Evolutionary conservation across 1,140 invertebrate genomes (phyloP).

Genomic region (Ditylenchus dipsaci): DNA sequence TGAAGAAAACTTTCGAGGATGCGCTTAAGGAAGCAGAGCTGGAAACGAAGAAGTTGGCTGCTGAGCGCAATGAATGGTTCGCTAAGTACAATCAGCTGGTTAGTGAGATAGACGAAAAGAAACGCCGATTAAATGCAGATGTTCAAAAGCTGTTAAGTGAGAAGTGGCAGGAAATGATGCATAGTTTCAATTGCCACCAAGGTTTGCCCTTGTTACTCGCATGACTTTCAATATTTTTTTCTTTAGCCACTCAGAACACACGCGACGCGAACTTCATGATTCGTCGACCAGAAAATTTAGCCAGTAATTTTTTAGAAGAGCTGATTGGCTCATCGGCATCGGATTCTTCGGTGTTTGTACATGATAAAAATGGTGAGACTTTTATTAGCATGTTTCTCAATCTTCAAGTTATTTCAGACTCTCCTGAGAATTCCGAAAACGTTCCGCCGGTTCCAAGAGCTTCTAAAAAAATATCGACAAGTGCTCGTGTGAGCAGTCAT

Average conservation of each 20-base stretch:
- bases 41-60: conserved; percentile 2
- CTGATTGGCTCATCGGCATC: neutral
- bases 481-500: neutral
- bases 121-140: neutral
- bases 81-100: neutral
- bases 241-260: neutral
- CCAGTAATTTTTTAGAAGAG: neutral
- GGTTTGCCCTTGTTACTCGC: neutral
- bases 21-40: neutral
- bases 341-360: neutral
- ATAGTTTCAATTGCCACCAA: neutral
- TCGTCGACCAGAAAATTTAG: neutral
- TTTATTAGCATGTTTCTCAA: neutral
- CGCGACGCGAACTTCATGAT: neutral
- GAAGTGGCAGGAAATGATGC: neutral
- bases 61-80: neutral
- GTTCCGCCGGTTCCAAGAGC: neutral
- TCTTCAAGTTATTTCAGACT: neutral
- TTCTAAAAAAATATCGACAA: neutral
- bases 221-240: neutral
- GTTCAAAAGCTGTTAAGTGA: neutral
- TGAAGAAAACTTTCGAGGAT: neutral
- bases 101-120: neutral
- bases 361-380: neutral
- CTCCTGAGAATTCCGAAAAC: neutral